These are phyloP conservation scores for Vidua chalybeata DNA, from an alignment of 2,113 vertebrate species.

Conservation along the genomic window DNA sequence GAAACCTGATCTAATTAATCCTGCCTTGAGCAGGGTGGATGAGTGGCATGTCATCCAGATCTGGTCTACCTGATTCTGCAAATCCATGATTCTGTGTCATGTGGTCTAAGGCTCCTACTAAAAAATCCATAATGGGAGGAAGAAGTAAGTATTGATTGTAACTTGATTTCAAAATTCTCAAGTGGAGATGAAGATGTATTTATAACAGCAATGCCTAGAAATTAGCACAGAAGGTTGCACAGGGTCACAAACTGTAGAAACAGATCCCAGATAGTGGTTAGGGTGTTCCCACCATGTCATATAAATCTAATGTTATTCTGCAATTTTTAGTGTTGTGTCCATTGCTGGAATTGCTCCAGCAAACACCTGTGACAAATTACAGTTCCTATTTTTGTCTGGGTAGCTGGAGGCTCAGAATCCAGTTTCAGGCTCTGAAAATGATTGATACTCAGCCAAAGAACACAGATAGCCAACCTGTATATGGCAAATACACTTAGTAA, in stretches of 20 bases:
- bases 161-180: neutral
- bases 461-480: neutral
- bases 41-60: neutral
- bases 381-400: conserved; percentile 5
- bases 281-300: neutral
- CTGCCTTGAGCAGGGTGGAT: neutral
- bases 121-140: neutral
- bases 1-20: neutral
- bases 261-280: neutral
- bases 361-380: conserved; percentile 51
- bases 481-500: neutral
- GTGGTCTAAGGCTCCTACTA: neutral
- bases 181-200: neutral
- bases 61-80: neutral
- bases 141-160: neutral
- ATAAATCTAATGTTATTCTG: neutral
- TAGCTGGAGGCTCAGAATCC: conserved; percentile 11
- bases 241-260: neutral
- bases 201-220: neutral
- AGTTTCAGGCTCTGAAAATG: conserved; percentile 12
- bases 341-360: neutral
- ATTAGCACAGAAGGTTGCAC: neutral
- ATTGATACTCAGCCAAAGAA: neutral
- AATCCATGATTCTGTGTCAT: neutral
- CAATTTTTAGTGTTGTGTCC: neutral